Evolutionary conservation across 2,888 invertebrate species (phyloP).

Genomic region (Cotesia congregata): DNA sequence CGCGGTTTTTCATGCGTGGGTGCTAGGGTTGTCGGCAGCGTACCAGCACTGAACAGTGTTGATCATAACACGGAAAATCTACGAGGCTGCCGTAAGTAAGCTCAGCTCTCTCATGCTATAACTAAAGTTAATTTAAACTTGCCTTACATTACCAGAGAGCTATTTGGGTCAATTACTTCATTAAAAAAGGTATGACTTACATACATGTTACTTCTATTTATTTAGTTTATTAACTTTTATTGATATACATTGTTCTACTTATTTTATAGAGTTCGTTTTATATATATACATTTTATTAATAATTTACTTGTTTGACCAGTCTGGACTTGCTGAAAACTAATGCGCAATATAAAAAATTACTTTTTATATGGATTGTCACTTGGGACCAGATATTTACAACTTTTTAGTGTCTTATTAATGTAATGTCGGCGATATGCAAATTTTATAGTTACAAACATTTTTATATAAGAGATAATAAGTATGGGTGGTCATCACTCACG

Average conservation of each 20-base stretch:
- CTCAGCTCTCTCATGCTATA: not conserved
- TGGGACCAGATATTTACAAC: not conserved
- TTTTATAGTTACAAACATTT: not conserved
- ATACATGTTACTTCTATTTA: not conserved
- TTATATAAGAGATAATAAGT: conserved; percentile 43
- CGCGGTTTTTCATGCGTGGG: conserved; percentile 12
- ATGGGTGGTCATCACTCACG: conserved; percentile 73
- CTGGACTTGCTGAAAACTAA: not conserved
- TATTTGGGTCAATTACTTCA: not conserved
- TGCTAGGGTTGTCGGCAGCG: not conserved
- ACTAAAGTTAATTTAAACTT: not conserved
- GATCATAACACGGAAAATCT: not conserved
- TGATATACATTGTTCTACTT: not conserved
- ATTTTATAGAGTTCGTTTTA: not conserved
- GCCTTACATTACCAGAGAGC: not conserved
- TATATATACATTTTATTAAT: not conserved
- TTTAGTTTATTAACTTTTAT: not conserved
- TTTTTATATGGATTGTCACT: not conserved
- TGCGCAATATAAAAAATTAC: not conserved
- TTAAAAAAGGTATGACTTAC: not conserved
- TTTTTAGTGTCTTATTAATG: conserved; percentile 1
- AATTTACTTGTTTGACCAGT: not conserved
- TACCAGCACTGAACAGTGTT: not conserved
- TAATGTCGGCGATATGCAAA: conserved; percentile 20
- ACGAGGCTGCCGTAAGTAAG: not conserved